phyloP scores from a whole-genome alignment of 2,797 vertebrate species.

The Muscicapa comitata region DNA sequence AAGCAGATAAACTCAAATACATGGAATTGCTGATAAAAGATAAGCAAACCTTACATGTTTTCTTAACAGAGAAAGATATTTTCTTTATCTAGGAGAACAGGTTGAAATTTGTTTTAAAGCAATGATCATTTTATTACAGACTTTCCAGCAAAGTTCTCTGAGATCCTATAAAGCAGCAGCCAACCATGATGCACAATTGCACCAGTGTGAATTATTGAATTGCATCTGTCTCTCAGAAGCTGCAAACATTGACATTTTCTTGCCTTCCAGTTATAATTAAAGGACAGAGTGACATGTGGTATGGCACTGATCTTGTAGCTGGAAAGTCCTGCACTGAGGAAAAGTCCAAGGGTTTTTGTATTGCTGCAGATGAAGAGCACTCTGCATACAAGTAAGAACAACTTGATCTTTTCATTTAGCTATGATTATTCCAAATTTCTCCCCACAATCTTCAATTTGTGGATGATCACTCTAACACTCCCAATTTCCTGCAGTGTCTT shows the following conservation, averaged over 20 bases:
- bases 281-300: neutral
- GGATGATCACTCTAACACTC: neutral
- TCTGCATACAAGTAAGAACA: neutral
- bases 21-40: neutral
- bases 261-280: neutral
- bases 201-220: neutral
- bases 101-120: neutral
- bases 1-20: constrained; percentile 43
- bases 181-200: neutral
- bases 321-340: neutral
- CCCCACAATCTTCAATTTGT: neutral
- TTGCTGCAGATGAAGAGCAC: neutral
- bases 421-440: neutral
- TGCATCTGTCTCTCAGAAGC: neutral
- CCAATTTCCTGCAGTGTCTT: neutral
- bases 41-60: neutral
- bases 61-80: neutral
- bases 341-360: neutral
- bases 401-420: neutral
- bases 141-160: neutral
- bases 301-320: neutral
- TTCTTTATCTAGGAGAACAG: neutral
- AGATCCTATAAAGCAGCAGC: neutral
- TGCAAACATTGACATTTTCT: neutral
- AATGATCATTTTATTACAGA: neutral